Base-by-base conservation (phyloP, 2,888 invertebrate genomes). In the Xylota sylvarum region DNA sequence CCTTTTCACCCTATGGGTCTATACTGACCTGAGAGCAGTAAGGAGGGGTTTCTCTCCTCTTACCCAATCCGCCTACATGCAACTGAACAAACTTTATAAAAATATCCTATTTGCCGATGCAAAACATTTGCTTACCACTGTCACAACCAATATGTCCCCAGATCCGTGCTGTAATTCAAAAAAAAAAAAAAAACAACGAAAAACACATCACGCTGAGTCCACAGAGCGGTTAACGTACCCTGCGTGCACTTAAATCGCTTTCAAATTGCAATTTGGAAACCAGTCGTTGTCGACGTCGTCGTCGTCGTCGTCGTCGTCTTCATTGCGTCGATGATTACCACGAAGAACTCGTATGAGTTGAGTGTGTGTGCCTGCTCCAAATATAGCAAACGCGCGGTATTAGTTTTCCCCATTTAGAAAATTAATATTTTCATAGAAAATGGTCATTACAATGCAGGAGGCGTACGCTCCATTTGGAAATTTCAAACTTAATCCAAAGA, bases 181-280 rank as follows among this genome's bases (percentile, higher is more conserved):
- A 67, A 43, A 55, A 37, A 37, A 37, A 7, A 32, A 32, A 32
- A 32, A 1, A 1, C 10, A 52, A 65, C 10, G 35, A 58, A 60
- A 55, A 50, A 32, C n/a, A 32, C 35, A 56, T 40, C n/a, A 69
- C n/a, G n/a, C 50, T 50, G 32, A 9, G 48, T 48, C 76, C 50
- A 40, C 30, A 19, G 17, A 17, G 50, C 84, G 73, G 84, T 79
- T 76, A 80, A 84, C 80, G 84, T 80, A 80, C 84, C 74, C 79
- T 50, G 52, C 67, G 60, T 60, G 72, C 79, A 79, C 73, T 55
- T 9, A 67, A 79, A 73, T 76, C 58, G 74, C 74, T 58, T 80
- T 73, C 69, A 80, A 85, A 80, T 64, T 79, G 74, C 79, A 69
- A 64, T 84, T 84, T 74, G 62, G 69, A 80, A 74, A 76, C 74